Evolutionary conservation across 2,113 vertebrate genomes (phyloP).

Genomic region (Ifrita kowaldi): DNA sequence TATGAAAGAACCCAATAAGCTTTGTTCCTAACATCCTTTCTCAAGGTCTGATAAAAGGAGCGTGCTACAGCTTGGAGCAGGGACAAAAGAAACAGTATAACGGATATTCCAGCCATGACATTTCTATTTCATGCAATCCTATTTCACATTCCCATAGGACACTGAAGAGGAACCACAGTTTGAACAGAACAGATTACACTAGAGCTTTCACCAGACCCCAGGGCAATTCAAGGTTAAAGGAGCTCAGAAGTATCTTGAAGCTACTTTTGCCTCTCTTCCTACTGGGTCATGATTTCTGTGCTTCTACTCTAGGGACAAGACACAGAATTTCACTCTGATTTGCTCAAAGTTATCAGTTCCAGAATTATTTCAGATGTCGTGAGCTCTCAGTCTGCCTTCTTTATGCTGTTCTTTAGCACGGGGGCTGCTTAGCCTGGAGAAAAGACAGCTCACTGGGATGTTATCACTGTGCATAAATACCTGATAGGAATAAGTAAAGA

Average conservation of each 20-base stretch:
- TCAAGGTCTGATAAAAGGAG: background rate
- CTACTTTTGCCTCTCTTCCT: background rate
- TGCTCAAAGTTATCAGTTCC: background rate
- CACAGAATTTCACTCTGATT: background rate
- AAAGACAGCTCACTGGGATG: background rate
- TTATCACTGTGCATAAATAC: background rate
- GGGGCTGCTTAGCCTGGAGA: background rate
- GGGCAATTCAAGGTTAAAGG: conserved; percentile 12
- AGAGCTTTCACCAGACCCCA: background rate
- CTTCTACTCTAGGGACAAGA: background rate
- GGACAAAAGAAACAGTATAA: background rate
- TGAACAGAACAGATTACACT: background rate
- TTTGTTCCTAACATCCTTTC: background rate
- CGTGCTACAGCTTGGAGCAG: background rate
- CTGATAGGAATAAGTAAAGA: background rate
- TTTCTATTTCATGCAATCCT: conserved; percentile 43
- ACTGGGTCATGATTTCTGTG: background rate
- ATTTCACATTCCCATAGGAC: conserved; percentile 28
- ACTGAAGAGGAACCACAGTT: background rate
- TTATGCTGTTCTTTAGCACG: background rate
- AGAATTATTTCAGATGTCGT: background rate
- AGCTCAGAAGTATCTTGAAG: background rate
- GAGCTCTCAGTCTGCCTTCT: background rate
- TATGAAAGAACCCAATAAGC: background rate
- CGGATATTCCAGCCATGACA: background rate